These are phyloP conservation scores for Mantis religiosa DNA, from an alignment of 2,888 invertebrate genomes.

Conservation along the genomic window DNA sequence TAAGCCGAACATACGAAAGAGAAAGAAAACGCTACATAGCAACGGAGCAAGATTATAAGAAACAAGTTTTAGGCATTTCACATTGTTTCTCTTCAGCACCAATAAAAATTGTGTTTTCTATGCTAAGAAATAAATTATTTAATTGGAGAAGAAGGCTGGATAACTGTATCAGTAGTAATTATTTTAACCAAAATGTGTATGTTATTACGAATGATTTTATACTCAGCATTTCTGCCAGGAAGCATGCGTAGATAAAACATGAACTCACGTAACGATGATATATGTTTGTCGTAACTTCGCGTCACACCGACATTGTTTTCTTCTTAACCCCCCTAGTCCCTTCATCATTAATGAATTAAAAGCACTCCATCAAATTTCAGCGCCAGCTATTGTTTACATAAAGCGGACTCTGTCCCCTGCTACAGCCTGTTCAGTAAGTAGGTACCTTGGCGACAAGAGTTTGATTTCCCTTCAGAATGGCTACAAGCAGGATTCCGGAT, in stretches of 20 bases:
- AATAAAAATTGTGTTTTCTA: no score
- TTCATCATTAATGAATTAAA: conserved; percentile 13
- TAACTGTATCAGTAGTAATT: no score
- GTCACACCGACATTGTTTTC: conserved; percentile 2
- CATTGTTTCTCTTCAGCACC: no score
- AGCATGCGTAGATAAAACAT: background rate
- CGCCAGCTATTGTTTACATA: conserved; percentile 4
- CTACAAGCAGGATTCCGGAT: no score
- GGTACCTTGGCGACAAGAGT: background rate
- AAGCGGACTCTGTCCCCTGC: background rate
- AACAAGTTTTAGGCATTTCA: no score
- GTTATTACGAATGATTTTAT: background rate
- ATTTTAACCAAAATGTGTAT: no score
- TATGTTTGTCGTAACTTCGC: background rate
- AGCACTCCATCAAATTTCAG: conserved; percentile 9
- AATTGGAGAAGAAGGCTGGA: no score
- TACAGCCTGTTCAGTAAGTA: background rate
- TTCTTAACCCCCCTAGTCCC: conserved; percentile 1
- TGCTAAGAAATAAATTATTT: no score
- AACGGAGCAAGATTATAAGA: no score
- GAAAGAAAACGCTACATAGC: no score
- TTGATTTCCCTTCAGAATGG: background rate
- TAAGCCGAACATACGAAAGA: no score
- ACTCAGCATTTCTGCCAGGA: background rate
- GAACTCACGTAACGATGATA: background rate